Evolutionary conservation across 1,140 invertebrate genomes (phyloP), one percentile per base, ranked within the genome.

Genomic region (Zaprionus nigranus): DNA sequence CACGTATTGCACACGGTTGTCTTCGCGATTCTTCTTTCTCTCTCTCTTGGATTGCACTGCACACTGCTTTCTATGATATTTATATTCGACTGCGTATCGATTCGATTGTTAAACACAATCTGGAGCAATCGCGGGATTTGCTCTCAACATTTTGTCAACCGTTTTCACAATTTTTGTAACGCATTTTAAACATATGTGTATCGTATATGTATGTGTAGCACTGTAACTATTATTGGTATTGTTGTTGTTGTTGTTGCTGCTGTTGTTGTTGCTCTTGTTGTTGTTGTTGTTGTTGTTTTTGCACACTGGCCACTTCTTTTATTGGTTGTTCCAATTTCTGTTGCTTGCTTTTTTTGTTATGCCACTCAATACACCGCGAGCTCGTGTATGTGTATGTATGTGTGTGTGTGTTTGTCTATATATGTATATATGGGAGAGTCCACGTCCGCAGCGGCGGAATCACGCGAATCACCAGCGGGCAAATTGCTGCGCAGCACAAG

Each of bases 131-230:
- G 65, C 30, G 26, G 9, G 34, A n/a, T 38, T 78, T 68, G 75
- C 59, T 75, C 56, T 70, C 7, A 68, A 63, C 69, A 74, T 63
- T 85, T 84, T 79, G 75, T 88, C 79, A 90, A 90, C 85, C 85
- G 85, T 90, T 90, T 90, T 90, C 85, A 90, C 85, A 90, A 85
- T 85, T 90, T 90, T 85, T 90, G 54, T 59, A 59, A 57, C 61
- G 69, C 85, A 85, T 90, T 85, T 90, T 90, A 69, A 59, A 65
- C 51, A 68, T 63, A 58, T 64, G 60, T 43, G 67, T 57, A 7
- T 46, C n/a, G 6, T 17, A 15, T 63, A 58, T 64, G 66, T 43
- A 64, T 57, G 40, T 46, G 2, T 17, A 15, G 36, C 46, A 64
- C 71, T 74, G 9, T 54, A 51, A 57, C 28, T 34, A 34, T 46